These are phyloP conservation scores for Andrena flavipes DNA, from an alignment of 2,888 invertebrate species.

Conservation along the genomic window DNA sequence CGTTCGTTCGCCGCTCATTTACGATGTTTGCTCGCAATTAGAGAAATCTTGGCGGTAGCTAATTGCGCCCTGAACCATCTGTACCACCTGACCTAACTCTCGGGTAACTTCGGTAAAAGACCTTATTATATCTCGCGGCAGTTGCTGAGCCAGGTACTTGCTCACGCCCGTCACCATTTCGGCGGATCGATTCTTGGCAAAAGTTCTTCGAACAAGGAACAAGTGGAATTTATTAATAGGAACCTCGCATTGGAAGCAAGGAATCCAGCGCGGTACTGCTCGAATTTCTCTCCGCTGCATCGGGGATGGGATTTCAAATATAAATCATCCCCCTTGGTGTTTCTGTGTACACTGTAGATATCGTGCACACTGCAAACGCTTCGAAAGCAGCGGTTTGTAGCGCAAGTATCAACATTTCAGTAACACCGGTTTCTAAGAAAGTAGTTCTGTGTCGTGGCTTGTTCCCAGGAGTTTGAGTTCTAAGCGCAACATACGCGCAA, in stretches of 20 bases:
- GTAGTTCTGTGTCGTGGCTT: background rate
- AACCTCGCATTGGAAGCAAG: background rate
- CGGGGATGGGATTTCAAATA: too few species aligned
- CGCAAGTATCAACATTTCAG: background rate
- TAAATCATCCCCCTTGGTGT: too few species aligned
- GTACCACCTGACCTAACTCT: constrained; percentile 32
- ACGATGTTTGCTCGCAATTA: constrained; percentile 36
- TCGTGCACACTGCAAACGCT: too few species aligned
- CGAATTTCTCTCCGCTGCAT: too few species aligned
- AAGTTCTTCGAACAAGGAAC: background rate
- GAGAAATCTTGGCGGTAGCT: constrained; percentile 40
- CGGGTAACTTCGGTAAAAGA: constrained; percentile 37
- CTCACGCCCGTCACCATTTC: background rate
- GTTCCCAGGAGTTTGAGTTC: constrained; percentile 2
- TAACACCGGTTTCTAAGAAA: too few species aligned
- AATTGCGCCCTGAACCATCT: constrained; percentile 34
- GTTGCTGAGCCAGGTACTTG: constrained; percentile 11
- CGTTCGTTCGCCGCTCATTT: constrained; percentile 4
- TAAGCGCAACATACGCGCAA: constrained; percentile 15
- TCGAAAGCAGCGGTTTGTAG: too few species aligned
- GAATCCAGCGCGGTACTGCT: too few species aligned
- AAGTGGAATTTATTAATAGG: background rate
- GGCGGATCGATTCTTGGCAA: background rate
- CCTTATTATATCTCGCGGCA: constrained; percentile 47
- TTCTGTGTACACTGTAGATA: too few species aligned